phyloP scores from a whole-genome alignment of 1,140 invertebrate genomes.

The Drosophila elegans region DNA sequence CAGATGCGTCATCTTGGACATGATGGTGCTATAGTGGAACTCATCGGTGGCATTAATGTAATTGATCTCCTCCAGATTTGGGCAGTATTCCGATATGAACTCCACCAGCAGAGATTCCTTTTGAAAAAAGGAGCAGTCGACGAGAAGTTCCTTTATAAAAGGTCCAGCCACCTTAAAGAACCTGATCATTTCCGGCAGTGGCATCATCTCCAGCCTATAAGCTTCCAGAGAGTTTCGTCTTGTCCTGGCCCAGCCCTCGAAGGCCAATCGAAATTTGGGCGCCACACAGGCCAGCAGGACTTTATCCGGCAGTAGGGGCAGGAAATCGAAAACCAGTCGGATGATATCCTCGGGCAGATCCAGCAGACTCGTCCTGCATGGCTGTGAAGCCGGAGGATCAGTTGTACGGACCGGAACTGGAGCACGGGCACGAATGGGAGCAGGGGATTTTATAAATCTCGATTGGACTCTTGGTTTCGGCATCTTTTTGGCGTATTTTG shows the following conservation, averaged over 20 bases:
- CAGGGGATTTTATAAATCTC: background rate
- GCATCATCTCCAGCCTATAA: constrained; percentile 58
- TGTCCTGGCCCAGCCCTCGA: constrained; percentile 44
- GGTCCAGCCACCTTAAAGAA: constrained; percentile 62
- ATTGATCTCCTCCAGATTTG: constrained; percentile 57
- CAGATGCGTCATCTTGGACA: constrained; percentile 42
- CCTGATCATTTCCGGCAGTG: constrained; percentile 51
- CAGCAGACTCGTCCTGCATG: constrained; percentile 14
- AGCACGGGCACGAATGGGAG: background rate
- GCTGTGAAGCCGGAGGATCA: background rate
- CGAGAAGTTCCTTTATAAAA: constrained; percentile 34
- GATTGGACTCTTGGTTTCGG: constrained; percentile 1
- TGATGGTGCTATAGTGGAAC: constrained; percentile 50
- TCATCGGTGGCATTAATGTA: constrained; percentile 66
- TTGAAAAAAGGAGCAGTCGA: constrained; percentile 52
- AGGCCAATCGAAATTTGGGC: constrained; percentile 45
- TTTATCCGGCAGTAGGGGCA: constrained; percentile 47
- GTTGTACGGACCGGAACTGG: background rate
- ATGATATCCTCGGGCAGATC: constrained; percentile 57
- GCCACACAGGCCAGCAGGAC: constrained; percentile 53
- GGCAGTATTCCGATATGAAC: constrained; percentile 61
- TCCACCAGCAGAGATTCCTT: constrained; percentile 68
- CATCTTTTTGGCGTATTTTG: constrained; percentile 9
- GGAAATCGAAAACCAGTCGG: constrained; percentile 25
- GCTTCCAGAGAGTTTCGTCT: constrained; percentile 23